Evolutionary conservation across 2,113 vertebrate species (phyloP), one percentile per base, ranked within the genome.

Genomic region (Xenopus borealis): DNA sequence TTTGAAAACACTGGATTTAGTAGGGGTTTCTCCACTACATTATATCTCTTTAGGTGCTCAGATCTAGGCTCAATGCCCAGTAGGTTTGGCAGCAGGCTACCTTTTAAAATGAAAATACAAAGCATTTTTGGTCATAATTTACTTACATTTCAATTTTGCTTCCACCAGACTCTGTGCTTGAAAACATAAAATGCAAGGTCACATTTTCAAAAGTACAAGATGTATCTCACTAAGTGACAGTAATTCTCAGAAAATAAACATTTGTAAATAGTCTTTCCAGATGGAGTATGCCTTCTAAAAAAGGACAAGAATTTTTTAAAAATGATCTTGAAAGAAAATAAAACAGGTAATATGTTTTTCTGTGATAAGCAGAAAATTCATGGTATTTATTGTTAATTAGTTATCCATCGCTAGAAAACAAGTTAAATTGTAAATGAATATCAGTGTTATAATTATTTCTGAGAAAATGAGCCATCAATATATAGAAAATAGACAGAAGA

Each of bases 191-290:
- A 45, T 63, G 52, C 40, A 23, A 69, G 73, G 73, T 76, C 66
- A 76, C 14, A 45, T 76, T 76, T 76, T 69, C 66, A 76, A 76
- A 76, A 40, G 73, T 30, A 13, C 59, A 52, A 69, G 61, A 76
- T 69, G 40, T 76, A 76, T 44, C 58, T 69, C 44, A 69, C 44
- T 69, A 62, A 76, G 73, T 76, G 66, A 76, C 58, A 76, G 66
- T 62, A 69, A 76, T 69, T 69, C 46, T 69, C 66, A 69, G 69
- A 76, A 76, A 62, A 69, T 69, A 76, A 69, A 76, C 73, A 69
- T 76, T 76, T 76, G 73, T 76, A 76, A 76, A 69, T 62, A 62
- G 66, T 55, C 66, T 62, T 69, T 76, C n/a, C 53, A 69, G 59
- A 69, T 12, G 45, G 58, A 52, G 69, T 69, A 44, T 69, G 69